These are phyloP conservation scores for Patella caerulea DNA, from an alignment of 2,888 invertebrate genomes.

Conservation along the genomic window DNA sequence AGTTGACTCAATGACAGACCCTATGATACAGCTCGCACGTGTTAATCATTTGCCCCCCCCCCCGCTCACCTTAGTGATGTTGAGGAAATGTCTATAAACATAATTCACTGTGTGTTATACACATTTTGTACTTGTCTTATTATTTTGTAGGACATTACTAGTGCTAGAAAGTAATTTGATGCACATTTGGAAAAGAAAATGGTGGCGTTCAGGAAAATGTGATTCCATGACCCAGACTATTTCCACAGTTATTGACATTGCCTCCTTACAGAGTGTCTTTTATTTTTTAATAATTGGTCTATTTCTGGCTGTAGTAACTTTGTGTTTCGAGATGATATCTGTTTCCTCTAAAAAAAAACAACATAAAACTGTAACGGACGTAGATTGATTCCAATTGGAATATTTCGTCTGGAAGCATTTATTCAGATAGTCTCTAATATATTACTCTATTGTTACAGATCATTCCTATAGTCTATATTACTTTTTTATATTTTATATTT, in stretches of 20 bases:
- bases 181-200: background rate
- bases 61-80: background rate
- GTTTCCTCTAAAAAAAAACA: background rate
- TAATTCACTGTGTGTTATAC: background rate
- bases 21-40: background rate
- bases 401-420: too few relatives aligned
- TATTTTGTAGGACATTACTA: background rate
- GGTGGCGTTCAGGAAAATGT: background rate
- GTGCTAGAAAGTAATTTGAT: background rate
- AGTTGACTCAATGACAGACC: background rate
- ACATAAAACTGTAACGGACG: too few relatives aligned
- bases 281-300: background rate
- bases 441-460: too few relatives aligned
- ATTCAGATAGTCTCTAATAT: too few relatives aligned
- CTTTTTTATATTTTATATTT: too few relatives aligned
- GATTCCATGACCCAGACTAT: background rate
- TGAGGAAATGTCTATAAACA: background rate
- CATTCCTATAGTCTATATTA: too few relatives aligned
- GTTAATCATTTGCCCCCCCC: background rate
- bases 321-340: background rate
- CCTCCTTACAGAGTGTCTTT: slow-evolving; percentile 6
- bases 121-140: background rate
- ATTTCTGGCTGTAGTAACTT: background rate
- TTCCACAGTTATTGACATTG: background rate
- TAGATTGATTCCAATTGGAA: too few relatives aligned